Base-by-base conservation (phyloP, 2,113 vertebrate species). In the Peromyscus californicus region DNA sequence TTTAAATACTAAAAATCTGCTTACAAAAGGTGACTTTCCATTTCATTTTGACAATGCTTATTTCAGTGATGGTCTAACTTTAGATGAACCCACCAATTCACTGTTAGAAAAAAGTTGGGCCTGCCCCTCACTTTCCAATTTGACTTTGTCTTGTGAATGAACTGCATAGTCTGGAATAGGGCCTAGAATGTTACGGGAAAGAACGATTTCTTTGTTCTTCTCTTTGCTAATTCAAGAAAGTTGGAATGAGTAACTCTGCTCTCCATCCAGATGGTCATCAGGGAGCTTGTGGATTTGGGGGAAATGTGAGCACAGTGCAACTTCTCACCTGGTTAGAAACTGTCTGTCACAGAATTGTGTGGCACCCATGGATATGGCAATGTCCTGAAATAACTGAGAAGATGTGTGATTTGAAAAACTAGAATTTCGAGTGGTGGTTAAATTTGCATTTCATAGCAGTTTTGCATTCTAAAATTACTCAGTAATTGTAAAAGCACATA, bases 381-480 rank as follows among this genome's bases (percentile, higher is more conserved):
- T 84, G 26, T n/a, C 75, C 86, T 82, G 89, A 94, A 96, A 91
- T 87, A 96, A 93, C 69, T 80, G 86, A 88, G 87, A 95, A 79
- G 33, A 70, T 82, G 33, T 89, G 51, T 93, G 57, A 42, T 96
- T 82, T 93, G 12, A 93, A 96, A 97, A 94, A 92, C 67, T 87
- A 89, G 45, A 79, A 94, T 95, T 98, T 97, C 91, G 63, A 87
- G 94, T 93, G 54, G 84, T 88, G 93, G 89, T 91, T 93, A 76
- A 96, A 97, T 97, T 98, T 98, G 89, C 83, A 90, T 98, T 96
- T 97, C 65, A 85, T 75, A 97, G 92, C 90, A 91, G 89, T 96
- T 97, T 96, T 97, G 95, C 86, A 93, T 97, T 95, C 96, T 97
- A 95, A 97, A 97, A 95, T 97, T 96, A 93, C 36, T 79, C 93